Evolutionary conservation across 2,888 invertebrate genomes (phyloP), one percentile per base, ranked within the genome.

Genomic region (Ormyrus nitidulus): DNA sequence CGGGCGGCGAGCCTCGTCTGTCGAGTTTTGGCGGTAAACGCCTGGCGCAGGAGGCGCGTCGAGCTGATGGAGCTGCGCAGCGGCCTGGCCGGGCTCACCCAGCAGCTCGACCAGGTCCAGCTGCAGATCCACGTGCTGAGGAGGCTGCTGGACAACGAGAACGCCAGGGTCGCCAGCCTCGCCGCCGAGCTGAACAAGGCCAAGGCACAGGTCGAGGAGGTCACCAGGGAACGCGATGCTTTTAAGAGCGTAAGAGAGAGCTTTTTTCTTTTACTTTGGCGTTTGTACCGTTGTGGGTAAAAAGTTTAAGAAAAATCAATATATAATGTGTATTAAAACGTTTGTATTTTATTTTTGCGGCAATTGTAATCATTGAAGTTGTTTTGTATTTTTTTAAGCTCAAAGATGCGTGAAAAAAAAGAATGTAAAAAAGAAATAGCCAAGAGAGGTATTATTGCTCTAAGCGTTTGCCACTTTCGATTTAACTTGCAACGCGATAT

Each of bases 41-140:
- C 92, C 0, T 93, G 93, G 93, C 88, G 93, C 51, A 89, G 91
- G 4, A 91, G 92, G 48, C 90, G 93, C 49, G 90, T 91, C 62
- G 93, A 93, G 80, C 88, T 92, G 58, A 87, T 88, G 1, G 91
- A 91, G 61, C 87, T 93, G 10, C 88, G 92, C 72, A 90, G 89
- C 84, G 92, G 91, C 6, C 88, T 93, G 70, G 91, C 92, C 77
- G 87, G 89, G 19, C 91, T 93, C 87, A 91, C 91, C 2, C 92
- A 93, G 84, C 87, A 91, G 86, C 87, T 91, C 62, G 87, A 88
- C 54, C 91, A 92, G 77, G 83, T 92, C 73, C 93, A 93, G 65
- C 89, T 93, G 46, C 94, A 94, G 87, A 92, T 93, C 81, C 91
- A 91, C 44, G 92, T 93, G 5, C 88, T 94, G 59, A 92, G 93